A percentile compares a stretch with the other conserved stretches of the same genome.
These are phyloP conservation scores for Climacteris rufus DNA, from an alignment of 2,113 vertebrate genomes.

Conservation along the genomic window DNA sequence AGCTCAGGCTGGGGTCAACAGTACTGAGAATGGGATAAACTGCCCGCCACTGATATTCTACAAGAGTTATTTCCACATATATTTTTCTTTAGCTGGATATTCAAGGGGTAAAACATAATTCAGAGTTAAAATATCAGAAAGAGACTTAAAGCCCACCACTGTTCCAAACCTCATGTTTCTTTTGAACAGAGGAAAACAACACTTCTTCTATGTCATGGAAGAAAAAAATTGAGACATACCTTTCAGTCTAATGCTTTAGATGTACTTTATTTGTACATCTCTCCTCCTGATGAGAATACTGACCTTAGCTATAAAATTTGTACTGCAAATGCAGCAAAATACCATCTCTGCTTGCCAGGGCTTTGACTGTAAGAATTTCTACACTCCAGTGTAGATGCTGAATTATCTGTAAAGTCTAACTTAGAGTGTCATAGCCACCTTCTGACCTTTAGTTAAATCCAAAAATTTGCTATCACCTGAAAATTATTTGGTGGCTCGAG, in stretches of 20 bases:
- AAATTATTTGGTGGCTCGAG: background rate
- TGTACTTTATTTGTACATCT: too few species aligned
- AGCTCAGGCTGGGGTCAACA: background rate
- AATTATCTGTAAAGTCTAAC: background rate
- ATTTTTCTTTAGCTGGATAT: background rate
- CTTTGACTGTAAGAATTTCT: background rate
- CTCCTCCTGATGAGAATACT: background rate
- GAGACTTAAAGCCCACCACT: background rate
- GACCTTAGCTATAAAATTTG: background rate
- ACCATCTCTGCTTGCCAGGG: accelerated
- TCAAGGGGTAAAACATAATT: background rate
- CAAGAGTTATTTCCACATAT: background rate
- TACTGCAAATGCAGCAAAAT: background rate
- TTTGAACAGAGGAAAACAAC: background rate
- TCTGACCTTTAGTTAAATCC: background rate
- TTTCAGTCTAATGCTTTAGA: background rate
- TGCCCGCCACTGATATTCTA: background rate
- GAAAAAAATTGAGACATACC: background rate
- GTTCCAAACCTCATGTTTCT: background rate
- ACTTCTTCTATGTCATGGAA: background rate
- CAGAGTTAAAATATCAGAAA: background rate
- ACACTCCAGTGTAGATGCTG: background rate
- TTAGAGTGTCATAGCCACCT: background rate
- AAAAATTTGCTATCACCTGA: background rate
- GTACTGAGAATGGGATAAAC: background rate